A percentile compares a stretch with the other conserved stretches of the same genome.
Evolutionary conservation across 2,888 invertebrate species (phyloP).

Genomic region (Orgyia antiqua): DNA sequence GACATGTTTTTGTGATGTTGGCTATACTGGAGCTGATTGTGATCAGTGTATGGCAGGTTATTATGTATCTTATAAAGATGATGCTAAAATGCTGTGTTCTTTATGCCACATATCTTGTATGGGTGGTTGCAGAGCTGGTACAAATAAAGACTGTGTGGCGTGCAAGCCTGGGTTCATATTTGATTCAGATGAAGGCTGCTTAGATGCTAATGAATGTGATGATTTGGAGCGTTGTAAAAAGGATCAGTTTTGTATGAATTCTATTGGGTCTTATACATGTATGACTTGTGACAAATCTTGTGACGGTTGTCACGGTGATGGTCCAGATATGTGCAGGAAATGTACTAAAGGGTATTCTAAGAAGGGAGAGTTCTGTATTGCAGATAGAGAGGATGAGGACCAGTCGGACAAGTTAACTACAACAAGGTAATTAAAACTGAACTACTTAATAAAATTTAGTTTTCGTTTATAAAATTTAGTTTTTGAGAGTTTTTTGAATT

Average conservation of each 20-base stretch:
- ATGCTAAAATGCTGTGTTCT: conserved; percentile 85
- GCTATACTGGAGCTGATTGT: conserved; percentile 89
- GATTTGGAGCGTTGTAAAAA: conserved; percentile 72
- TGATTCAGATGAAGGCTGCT: conserved; percentile 86
- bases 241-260: conserved; percentile 92
- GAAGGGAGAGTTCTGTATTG: conserved; percentile 86
- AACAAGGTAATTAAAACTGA: conserved; percentile 55
- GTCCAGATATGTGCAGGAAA: conserved; percentile 92
- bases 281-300: conserved; percentile 91
- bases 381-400: conserved; percentile 74
- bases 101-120: conserved; percentile 89
- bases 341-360: conserved; percentile 87
- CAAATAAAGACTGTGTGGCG: conserved; percentile 80
- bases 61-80: conserved; percentile 86
- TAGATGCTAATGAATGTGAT: conserved; percentile 91
- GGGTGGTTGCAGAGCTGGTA: conserved; percentile 85
- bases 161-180: conserved; percentile 85
- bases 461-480: no score
- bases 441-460: neutral
- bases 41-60: conserved; percentile 85
- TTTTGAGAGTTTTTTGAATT: no score
- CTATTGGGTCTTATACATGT: conserved; percentile 90
- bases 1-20: conserved; percentile 89
- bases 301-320: conserved; percentile 90
- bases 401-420: conserved; percentile 47